Percentiles rank a stretch among this genome's conserved stretches.
These are phyloP conservation scores for Guaruba guarouba DNA, from an alignment of 2,113 vertebrate genomes.

Conservation along the genomic window DNA sequence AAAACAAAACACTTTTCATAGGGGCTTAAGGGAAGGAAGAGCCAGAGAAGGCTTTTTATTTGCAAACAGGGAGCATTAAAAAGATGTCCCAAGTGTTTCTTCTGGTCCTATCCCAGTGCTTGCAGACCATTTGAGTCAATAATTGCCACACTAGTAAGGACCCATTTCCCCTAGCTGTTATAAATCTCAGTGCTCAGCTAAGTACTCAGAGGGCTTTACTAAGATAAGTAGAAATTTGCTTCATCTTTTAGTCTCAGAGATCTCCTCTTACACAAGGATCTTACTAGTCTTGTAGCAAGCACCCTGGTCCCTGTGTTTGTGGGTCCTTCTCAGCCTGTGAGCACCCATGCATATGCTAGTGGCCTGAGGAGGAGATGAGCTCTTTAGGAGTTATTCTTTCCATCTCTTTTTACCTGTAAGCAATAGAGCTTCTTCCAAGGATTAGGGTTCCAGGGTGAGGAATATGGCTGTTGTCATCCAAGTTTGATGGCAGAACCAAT, in stretches of 20 bases:
- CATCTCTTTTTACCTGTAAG: background rate
- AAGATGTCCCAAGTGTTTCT: background rate
- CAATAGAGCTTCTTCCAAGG: background rate
- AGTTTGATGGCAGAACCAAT: background rate
- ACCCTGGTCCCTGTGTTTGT: background rate
- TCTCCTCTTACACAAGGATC: background rate
- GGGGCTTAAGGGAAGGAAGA: background rate
- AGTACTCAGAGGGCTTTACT: background rate
- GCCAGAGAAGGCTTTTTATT: background rate
- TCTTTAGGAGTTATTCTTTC: background rate
- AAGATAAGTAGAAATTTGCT: background rate
- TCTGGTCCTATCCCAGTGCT: background rate
- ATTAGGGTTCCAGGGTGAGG: background rate
- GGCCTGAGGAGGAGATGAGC: background rate
- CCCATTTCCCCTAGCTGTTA: background rate
- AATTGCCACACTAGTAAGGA: background rate
- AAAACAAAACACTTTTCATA: conserved; percentile 25
- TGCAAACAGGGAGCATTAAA: background rate
- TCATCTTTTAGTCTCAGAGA: background rate
- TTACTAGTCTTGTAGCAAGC: background rate
- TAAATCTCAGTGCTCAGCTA: background rate
- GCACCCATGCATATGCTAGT: fast-evolving
- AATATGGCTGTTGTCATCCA: background rate
- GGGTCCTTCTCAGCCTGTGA: background rate
- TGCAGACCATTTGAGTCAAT: background rate